Evolutionary conservation across 1,140 invertebrate genomes (phyloP), one percentile per base, ranked within the genome.

Genomic region (Drosophila sucinea): DNA sequence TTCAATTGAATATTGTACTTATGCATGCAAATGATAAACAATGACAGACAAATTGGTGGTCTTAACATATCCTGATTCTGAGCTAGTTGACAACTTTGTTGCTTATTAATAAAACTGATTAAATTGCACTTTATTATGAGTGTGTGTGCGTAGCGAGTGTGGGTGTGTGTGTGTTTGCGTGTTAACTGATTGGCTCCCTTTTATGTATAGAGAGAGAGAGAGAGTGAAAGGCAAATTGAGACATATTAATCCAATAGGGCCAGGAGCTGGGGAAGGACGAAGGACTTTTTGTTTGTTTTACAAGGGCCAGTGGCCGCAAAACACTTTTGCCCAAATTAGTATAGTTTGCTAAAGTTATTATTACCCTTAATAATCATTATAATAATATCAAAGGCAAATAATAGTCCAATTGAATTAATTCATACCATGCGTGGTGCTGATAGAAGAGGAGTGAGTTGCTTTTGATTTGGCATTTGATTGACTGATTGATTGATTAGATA

Each of bases 71-170:
- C n/a, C n/a, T n/a, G 27, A 8, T 10, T 29, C 7, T 17, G 10
- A 8, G 7, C 47, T 56, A 8, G 10, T 27, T 27, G 41, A 7
- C 63, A 67, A 65, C 27, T 67, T 64, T 67, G 64, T 70, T 81
- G 73, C 69, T 62, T 81, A 84, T 89, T 84, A 89, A 89, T 89
- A 89, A 89, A 81, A 73, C 73, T 90, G 75, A 89, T 89, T 89
- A 89, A 79, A 89, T 71, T 89, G 60, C 60, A 84, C 57, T 73
- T 58, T 41, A 69, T 65, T 51, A 51, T 51, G 23, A 23, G 44
- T 51, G 44, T 51, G 7, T 7, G 60, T 64, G 35, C 11, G 10
- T 35, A 6, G 33, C 17, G 17, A 17, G 10, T 2, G 33, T 10
- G 60, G 61, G 61, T 44, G 5, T 23, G n/a, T 44, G n/a, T 44